Evolutionary conservation across 2,888 invertebrate genomes (phyloP), one percentile per base, ranked within the genome.

Genomic region (Clanis bilineata): DNA sequence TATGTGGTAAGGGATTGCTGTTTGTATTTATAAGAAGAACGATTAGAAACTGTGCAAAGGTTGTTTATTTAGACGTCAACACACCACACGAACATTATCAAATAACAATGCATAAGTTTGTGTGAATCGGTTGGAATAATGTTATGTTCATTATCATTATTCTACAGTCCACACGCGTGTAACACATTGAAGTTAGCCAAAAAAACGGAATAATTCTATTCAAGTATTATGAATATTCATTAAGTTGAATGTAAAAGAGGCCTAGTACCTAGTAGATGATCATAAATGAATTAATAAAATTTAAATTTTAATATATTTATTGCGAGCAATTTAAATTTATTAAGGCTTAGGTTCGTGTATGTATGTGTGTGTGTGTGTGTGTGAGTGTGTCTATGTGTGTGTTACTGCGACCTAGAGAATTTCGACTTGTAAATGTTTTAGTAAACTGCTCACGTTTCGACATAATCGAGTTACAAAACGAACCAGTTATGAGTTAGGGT

Each of bases 401-500:
- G n/a, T 45, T 3, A 1, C 5, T 23, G 23, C 44, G 44, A 32
- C 51, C 51, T 51, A 51, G 51, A 51, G 18, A 28, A 51, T 18
- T 12, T 25, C 28, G n/a, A 51, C 51, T 32, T 51, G 51, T 51
- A 4, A 51, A 51, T 32, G 18, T 32, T 51, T 51, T 18, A 32
- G 9, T 51, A 51, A 51, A 51, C 7, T 18, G 51, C 51, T 51
- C 51, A 51, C 51, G 51, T 51, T 51, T 51, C 51, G 18, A 51
- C 51, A 51, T 51, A 51, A 32, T 28, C 2, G 18, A 9, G 21
- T 51, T 51, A 32, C 51, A 51, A 51, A 51, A 51, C 32, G 51
- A 32, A 51, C 51, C 32, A 51, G 51, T 51, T 51, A 51, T 51
- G 51, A 51, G 51, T 51, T 51, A 32, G n/a, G n/a, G n/a, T n/a